Evolutionary conservation across 1,140 invertebrate genomes (phyloP).

Genomic region (Archegozetes longisetosus): DNA sequence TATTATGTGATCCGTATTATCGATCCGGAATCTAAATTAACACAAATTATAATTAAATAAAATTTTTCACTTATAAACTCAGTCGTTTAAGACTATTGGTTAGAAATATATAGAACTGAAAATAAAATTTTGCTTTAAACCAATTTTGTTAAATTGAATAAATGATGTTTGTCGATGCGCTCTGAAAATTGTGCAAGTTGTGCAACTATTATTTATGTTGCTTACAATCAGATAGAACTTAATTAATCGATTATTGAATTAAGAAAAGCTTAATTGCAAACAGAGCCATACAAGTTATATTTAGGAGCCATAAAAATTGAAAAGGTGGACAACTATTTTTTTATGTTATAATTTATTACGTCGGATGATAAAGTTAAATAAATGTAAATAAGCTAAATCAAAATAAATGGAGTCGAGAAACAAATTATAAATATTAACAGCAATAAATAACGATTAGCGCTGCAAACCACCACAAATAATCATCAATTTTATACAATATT

Average conservation of each 20-base stretch:
- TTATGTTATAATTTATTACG: neutral
- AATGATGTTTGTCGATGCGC: no score
- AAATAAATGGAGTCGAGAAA: no score
- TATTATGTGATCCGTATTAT: conserved; percentile 92
- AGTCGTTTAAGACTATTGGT: neutral
- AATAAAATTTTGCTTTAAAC: no score
- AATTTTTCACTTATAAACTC: neutral
- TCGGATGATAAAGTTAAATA: neutral
- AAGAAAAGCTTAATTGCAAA: neutral
- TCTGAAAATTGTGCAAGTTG: no score
- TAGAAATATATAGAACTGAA: neutral
- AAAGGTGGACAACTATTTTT: neutral
- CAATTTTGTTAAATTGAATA: no score
- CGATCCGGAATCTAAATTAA: conserved; percentile 70
- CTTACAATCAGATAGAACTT: neutral
- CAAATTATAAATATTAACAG: neutral
- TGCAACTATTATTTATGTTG: no score
- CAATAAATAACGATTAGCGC: neutral
- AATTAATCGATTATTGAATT: neutral
- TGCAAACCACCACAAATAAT: neutral
- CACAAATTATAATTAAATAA: neutral
- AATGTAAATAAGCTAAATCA: no score
- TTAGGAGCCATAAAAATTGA: neutral
- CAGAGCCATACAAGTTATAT: neutral
- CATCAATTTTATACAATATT: neutral